Conservation (phyloP, 2,888 invertebrate genomes). For the Lochmaea crataegi region DNA sequence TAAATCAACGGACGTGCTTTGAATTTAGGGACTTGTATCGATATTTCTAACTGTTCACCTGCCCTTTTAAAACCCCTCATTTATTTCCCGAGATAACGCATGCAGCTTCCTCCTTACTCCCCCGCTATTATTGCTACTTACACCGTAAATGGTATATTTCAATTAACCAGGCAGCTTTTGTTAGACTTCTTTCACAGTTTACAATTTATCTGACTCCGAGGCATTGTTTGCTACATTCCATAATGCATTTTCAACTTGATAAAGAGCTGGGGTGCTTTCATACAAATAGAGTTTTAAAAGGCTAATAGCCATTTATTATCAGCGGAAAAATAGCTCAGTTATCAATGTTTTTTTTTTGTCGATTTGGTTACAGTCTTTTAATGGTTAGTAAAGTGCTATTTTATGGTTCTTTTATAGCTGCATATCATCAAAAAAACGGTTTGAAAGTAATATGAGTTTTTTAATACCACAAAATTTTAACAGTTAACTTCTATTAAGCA, state of each 20-base stretch:
- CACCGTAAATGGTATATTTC: constrained; percentile 45
- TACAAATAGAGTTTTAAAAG: constrained; percentile 26
- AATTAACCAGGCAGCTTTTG: constrained; percentile 41
- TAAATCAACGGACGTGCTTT: not conserved
- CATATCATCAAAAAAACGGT: no score
- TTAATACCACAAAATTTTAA: no score
- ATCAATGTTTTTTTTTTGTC: not conserved
- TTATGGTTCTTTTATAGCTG: not conserved
- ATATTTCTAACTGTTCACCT: not conserved
- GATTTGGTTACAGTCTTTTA: not conserved
- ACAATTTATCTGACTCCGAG: constrained; percentile 35
- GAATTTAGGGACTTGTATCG: not conserved
- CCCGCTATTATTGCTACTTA: constrained; percentile 37
- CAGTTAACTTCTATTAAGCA: no score
- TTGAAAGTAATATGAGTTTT: no score
- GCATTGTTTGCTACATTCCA: constrained; percentile 28
- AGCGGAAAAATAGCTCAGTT: not conserved
- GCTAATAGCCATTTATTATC: constrained; percentile 9
- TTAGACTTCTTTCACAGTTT: constrained; percentile 34
- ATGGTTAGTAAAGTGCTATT: not conserved
- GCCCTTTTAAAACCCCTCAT: constrained; percentile 13
- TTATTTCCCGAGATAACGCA: constrained; percentile 47
- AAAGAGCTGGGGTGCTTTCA: constrained; percentile 23
- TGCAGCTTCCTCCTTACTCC: constrained; percentile 32
- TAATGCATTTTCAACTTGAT: constrained; percentile 20